Conservation (phyloP, 2,888 invertebrate genomes). For the Chirona hameri region DNA sequence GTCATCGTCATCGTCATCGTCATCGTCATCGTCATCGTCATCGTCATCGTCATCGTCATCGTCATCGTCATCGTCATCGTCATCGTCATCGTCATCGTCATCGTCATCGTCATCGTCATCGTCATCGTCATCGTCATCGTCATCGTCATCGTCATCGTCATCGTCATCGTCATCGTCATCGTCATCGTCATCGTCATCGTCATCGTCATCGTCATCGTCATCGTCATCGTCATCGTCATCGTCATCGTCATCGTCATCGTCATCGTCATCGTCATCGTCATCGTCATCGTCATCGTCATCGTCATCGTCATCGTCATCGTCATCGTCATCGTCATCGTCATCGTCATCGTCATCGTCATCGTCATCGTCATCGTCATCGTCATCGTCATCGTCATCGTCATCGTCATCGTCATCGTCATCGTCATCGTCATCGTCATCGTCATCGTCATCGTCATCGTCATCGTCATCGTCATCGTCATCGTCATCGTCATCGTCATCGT, state of each 20-base stretch:
- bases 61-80: background rate
- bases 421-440: background rate
- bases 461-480: background rate
- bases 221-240: conserved; percentile 1
- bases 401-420: conserved; percentile 1
- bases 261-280: conserved; percentile 6
- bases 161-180: conserved; percentile 1
- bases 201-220: conserved; percentile 1
- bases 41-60: conserved; percentile 1
- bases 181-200: background rate
- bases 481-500: background rate
- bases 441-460: conserved; percentile 6
- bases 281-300: background rate
- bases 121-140: background rate
- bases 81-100: conserved; percentile 6
- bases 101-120: background rate
- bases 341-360: conserved; percentile 1
- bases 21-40: conserved; percentile 1
- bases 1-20: background rate
- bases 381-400: conserved; percentile 1
- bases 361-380: background rate
- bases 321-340: conserved; percentile 6
- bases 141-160: conserved; percentile 6
- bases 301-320: background rate
- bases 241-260: background rate